phyloP scores from a whole-genome alignment of 2,113 vertebrate genomes.

The Haemorhous mexicanus region DNA sequence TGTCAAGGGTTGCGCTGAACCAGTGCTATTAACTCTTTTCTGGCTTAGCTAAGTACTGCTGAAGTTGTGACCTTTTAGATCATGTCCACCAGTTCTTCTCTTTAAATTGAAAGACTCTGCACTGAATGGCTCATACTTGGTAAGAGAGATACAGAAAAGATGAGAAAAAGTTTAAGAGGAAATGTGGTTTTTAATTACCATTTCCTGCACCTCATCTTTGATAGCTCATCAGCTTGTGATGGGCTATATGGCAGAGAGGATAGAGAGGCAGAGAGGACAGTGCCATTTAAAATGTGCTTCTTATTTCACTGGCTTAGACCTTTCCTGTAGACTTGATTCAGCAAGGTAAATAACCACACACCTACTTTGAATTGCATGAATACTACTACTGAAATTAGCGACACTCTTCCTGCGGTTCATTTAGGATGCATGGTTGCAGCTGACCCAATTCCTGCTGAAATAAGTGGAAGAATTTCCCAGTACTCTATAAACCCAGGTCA shows the following conservation, averaged over 20 bases:
- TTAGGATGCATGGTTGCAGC: background rate
- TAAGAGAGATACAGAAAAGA: background rate
- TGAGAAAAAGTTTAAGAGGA: background rate
- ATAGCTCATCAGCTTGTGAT: background rate
- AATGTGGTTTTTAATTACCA: background rate
- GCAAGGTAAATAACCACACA: background rate
- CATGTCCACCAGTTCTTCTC: background rate
- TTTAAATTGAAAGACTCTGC: background rate
- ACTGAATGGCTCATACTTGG: background rate
- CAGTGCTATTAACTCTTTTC: background rate
- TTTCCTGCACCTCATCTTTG: background rate
- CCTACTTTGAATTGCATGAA: background rate
- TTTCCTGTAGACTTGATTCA: background rate
- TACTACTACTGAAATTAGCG: background rate
- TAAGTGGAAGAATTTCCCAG: background rate
- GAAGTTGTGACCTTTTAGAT: background rate
- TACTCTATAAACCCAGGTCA: background rate
- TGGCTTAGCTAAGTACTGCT: background rate
- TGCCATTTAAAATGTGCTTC: background rate
- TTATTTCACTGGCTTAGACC: background rate
- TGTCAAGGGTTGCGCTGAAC: background rate
- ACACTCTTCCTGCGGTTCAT: background rate
- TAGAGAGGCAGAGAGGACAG: background rate
- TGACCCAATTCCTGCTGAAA: constrained; percentile 14
- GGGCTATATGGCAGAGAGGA: background rate